Evolutionary conservation across 2,113 vertebrate species (phyloP), one percentile per base, ranked within the genome.

Genomic region (Nycticebus coucang): DNA sequence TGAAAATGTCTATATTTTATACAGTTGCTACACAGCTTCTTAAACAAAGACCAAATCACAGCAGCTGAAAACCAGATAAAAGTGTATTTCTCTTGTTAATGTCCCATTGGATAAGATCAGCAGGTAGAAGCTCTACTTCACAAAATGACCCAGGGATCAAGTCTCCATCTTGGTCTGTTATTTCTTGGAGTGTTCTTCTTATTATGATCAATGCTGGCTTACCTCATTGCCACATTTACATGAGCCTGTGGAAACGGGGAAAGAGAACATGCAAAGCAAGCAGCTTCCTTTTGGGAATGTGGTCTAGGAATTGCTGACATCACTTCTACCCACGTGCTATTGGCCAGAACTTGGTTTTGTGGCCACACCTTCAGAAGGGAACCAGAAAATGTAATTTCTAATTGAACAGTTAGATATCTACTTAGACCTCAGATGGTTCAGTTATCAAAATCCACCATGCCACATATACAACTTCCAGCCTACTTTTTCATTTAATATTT

Each of bases 401-500:
- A 22, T 11, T 45, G 10, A 79, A 50, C 41, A 91, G 33, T 33
- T 62, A 57, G 37, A 33, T 69, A 22, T 82, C 33, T 59, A 74
- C 35, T 82, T 74, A 13, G 22, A n/a, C 33, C 13, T 64, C 55
- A 24, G 62, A 35, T 66, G 45, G 5, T 72, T 82, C 77, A 59
- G 19, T 68, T 55, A 74, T 57, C 64, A 59, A 95, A 83, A 83
- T 82, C 71, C 60, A 71, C n/a, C 50, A 94, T 21, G 59, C 10
- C 50, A 62, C 9, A 13, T 41, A 84, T 22, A 80, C 13, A 94
- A 55, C 28, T 89, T 84, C 74, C 88, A 69, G 50, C 41, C 53
- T 55, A 50, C 5, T 88, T 83, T 87, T 88, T 50, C 37, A 84
- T 55, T 87, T 82, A 86, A 14, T 77, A 86, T 81, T 86, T 92